Evolutionary conservation across 2,113 vertebrate genomes (phyloP).

Genomic region (Sitta europaea): DNA sequence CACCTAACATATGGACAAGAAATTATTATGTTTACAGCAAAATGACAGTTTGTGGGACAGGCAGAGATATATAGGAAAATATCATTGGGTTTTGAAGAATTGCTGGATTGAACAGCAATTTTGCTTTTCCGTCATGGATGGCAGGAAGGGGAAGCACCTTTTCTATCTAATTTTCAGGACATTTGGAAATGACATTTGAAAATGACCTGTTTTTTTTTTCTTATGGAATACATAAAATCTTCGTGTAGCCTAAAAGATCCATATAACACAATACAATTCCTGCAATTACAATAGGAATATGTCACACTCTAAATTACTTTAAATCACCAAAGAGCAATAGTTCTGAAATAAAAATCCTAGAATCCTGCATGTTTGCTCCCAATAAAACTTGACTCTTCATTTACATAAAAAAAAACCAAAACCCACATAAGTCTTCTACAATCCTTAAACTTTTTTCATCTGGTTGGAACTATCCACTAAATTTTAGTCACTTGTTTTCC

Average conservation of each 20-base stretch:
- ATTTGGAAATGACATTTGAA: background rate
- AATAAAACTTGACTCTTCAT: background rate
- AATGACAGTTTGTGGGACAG: background rate
- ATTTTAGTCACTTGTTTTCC: background rate
- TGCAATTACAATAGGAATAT: background rate
- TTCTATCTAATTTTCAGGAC: background rate
- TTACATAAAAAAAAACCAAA: background rate
- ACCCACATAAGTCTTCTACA: background rate
- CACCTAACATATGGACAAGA: background rate
- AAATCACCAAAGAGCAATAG: background rate
- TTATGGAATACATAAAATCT: background rate
- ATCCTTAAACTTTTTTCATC: background rate
- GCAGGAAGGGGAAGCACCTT: fast-evolving
- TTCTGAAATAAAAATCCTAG: background rate
- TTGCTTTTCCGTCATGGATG: background rate
- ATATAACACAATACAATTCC: background rate
- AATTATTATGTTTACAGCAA: background rate
- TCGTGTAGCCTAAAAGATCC: background rate
- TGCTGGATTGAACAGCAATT: background rate
- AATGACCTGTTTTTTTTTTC: background rate
- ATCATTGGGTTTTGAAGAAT: background rate
- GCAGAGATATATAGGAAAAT: background rate
- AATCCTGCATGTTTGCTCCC: background rate
- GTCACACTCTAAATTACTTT: background rate
- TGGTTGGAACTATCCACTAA: background rate